Evolutionary conservation across 2,113 vertebrate genomes (phyloP), one percentile per base, ranked within the genome.

Genomic region (Neolamprologus ventralis): DNA sequence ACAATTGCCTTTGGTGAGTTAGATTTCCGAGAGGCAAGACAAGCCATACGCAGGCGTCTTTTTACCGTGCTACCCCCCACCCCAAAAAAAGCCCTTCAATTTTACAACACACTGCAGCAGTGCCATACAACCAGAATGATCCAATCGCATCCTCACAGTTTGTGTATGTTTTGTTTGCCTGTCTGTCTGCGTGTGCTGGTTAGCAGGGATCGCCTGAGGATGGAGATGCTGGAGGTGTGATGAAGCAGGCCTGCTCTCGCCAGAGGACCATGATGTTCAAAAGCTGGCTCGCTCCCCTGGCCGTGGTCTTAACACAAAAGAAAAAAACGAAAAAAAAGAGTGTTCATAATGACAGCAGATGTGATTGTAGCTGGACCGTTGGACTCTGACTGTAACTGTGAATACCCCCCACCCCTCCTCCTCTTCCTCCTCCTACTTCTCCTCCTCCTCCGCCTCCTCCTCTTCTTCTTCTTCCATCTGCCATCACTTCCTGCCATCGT

Each of bases 161-260:
- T 88, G 49, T 91, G 37, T 28, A 13, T 88, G 85, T 88, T 81
- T 73, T 57, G 26, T 81, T 91, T 90, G 82, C 86, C 79, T 91
- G 33, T 90, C 12, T 82, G 26, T 92, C 21, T 92, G 57, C 85
- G 54, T 91, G 55, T 93, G 73, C 45, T 57, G 11, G 86, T 68
- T 71, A 79, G 80, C 21, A 96, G 96, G 94, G 96, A 96, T 89
- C 93, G 92, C 87, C 93, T 95, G 93, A 96, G 96, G 94, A 96
- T 96, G 94, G 96, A 96, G 91, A 93, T 96, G 90, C 94, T 96
- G 93, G 96, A 96, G 94, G 96, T 96, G 95, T 96, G 94, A 96
- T 71, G 90, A 86, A 92, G 89, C 84, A 53, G 75, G 53, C 71
- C 86, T 85, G 40, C 7, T 82, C 82, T 55, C 49, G 35, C 84